Conservation (phyloP, 2,113 vertebrate species). For the Phoenicopterus ruber region DNA sequence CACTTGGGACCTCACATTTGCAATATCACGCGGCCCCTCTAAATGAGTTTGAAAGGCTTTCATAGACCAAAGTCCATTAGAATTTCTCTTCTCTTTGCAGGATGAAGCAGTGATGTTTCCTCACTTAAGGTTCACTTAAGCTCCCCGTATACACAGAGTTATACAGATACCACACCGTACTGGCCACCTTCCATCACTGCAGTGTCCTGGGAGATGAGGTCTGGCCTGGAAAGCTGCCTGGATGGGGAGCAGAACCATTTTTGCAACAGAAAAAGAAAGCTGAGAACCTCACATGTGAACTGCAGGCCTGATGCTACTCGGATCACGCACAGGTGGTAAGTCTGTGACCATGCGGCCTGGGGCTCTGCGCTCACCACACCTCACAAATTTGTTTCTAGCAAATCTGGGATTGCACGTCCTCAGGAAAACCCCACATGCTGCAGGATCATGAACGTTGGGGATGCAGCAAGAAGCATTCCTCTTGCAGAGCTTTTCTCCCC, state of each 20-base stretch:
- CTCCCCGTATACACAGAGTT: neutral
- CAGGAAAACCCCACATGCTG: neutral
- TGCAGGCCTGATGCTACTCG: neutral
- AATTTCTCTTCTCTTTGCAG: neutral
- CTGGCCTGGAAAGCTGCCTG: neutral
- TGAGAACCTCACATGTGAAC: neutral
- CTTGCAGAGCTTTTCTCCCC: neutral
- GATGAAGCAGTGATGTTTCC: neutral
- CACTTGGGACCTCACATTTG: neutral
- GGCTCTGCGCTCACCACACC: neutral
- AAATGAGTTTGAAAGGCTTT: neutral
- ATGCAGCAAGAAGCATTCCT: neutral
- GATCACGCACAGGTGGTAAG: neutral
- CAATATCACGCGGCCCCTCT: neutral
- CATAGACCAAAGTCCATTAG: neutral
- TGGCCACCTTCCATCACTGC: constrained; percentile 25
- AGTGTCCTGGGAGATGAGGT: neutral
- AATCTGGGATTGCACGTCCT: neutral
- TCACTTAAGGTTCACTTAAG: neutral
- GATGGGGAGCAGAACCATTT: neutral
- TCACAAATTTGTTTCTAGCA: neutral
- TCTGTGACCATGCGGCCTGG: neutral
- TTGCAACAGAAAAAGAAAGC: neutral
- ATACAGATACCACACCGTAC: neutral
- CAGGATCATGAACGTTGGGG: neutral